phyloP scores from a whole-genome alignment of 2,888 invertebrate species.

The Oxystoma pomonae region DNA sequence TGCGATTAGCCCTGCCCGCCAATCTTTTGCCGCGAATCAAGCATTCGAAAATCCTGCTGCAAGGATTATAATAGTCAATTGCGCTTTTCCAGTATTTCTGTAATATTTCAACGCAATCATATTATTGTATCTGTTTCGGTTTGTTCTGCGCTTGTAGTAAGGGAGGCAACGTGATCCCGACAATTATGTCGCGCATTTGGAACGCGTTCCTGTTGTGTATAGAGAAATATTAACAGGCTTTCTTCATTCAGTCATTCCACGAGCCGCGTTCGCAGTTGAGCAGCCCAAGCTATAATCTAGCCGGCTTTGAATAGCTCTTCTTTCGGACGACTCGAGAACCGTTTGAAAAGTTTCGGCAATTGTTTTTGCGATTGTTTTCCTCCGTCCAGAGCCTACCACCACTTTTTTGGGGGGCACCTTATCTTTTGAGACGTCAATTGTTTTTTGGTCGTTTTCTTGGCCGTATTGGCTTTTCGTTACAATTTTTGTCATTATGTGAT shows the following conservation, averaged over 20 bases:
- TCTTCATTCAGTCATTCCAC: conserved; percentile 3
- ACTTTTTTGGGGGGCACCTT: no score
- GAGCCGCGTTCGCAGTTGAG: not conserved
- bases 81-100: not conserved
- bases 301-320: not conserved
- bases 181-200: not conserved
- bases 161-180: not conserved
- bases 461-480: no score
- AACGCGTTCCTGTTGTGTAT: not conserved
- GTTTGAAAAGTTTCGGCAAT: not conserved
- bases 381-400: no score
- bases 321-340: not conserved
- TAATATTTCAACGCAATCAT: not conserved
- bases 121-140: not conserved
- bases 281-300: not conserved
- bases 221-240: not conserved
- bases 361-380: no score
- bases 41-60: not conserved
- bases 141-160: not conserved
- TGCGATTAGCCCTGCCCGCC: not conserved
- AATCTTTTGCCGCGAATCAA: not conserved
- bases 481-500: no score
- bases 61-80: not conserved
- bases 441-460: no score
- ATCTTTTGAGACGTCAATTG: no score